These are phyloP conservation scores for Orchesella cincta DNA, from an alignment of 1,140 invertebrate species.

Conservation along the genomic window DNA sequence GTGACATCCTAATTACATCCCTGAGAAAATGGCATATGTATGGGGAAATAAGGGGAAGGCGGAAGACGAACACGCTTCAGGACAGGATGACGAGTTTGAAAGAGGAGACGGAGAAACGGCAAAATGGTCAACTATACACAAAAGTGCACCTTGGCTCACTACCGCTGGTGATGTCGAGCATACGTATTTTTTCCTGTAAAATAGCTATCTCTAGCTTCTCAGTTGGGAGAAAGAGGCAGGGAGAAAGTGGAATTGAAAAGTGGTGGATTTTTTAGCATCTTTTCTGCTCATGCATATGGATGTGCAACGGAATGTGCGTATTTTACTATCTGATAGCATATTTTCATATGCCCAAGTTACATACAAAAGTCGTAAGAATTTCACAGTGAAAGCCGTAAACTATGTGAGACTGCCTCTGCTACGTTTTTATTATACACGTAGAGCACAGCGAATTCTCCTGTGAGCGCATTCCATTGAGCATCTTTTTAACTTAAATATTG, in stretches of 20 bases:
- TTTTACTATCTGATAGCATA: background rate
- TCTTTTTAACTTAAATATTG: background rate
- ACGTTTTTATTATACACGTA: background rate
- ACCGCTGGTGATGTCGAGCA: background rate
- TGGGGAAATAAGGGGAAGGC: background rate
- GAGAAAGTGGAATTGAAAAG: background rate
- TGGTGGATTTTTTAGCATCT: background rate
- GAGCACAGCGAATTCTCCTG: background rate
- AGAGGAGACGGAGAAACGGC: background rate
- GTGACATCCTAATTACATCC: slow-evolving; percentile 27
- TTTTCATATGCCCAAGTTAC: background rate
- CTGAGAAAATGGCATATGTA: slow-evolving; percentile 18
- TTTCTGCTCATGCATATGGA: background rate
- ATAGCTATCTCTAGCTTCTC: background rate
- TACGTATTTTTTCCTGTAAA: background rate
- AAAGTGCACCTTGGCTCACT: background rate
- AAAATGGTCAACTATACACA: background rate
- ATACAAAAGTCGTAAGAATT: background rate
- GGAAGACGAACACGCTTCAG: background rate
- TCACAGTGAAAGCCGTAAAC: background rate
- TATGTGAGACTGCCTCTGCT: too few species aligned
- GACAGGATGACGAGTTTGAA: background rate
- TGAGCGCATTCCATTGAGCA: background rate
- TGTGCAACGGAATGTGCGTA: background rate
- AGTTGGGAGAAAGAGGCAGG: background rate